Percentiles rank a stretch among this genome's conserved stretches.
Evolutionary conservation across 1,140 invertebrate species (phyloP).

Genomic region (Macrotrachela quadricornifera): DNA sequence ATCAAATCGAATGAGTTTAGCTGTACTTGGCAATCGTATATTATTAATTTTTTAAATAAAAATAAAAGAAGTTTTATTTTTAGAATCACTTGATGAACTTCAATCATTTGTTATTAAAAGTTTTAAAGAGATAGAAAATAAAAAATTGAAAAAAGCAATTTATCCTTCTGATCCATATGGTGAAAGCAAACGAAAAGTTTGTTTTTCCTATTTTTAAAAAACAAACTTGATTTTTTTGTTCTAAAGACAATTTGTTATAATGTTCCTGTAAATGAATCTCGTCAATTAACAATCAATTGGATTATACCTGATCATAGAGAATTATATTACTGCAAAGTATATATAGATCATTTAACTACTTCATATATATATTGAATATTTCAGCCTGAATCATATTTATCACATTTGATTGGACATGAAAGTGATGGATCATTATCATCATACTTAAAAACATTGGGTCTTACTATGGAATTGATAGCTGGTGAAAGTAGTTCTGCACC

Average conservation of each 20-base stretch:
- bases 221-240: no score
- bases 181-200: no score
- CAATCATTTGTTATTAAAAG: constrained; percentile 51
- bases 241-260: constrained; percentile 34
- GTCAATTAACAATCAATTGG: constrained; percentile 65
- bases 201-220: no score
- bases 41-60: no score
- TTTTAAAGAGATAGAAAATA: constrained; percentile 57
- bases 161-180: no score
- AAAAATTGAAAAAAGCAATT: no score
- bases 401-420: constrained; percentile 81
- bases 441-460: constrained; percentile 62
- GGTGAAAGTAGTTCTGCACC: constrained; percentile 64
- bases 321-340: constrained; percentile 56
- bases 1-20: constrained; percentile 66
- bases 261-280: constrained; percentile 73
- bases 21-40: constrained; percentile 70
- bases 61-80: no score
- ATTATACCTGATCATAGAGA: constrained; percentile 60
- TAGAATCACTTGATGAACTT: constrained; percentile 66
- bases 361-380: no score
- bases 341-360: no score
- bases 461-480: constrained; percentile 61
- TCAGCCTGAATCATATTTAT: constrained; percentile 45
- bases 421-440: constrained; percentile 75